A percentile compares a stretch with the other conserved stretches of the same genome.
Evolutionary conservation across 2,888 invertebrate genomes (phyloP).

Genomic region (Andrena bicolor): DNA sequence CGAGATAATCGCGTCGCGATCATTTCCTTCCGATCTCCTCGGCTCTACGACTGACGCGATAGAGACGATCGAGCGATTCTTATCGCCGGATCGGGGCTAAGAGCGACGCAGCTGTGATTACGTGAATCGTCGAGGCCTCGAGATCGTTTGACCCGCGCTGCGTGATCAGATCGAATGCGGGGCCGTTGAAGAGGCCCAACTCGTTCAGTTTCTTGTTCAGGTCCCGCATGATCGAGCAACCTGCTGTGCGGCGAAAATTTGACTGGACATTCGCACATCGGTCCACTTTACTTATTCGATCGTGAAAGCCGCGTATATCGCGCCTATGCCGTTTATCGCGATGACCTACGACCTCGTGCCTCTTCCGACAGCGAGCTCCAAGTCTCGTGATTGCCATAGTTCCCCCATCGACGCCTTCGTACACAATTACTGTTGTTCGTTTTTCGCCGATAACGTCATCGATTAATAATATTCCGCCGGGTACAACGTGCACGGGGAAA

Average conservation of each 20-base stretch:
- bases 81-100: not conserved
- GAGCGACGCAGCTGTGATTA: slow-evolving; percentile 42
- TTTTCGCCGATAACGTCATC: not conserved
- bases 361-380: slow-evolving; percentile 18
- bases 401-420: not conserved
- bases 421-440: too few species aligned
- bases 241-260: slow-evolving; percentile 4
- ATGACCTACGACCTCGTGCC: slow-evolving; percentile 45
- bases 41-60: not conserved
- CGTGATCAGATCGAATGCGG: slow-evolving; percentile 7
- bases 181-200: slow-evolving; percentile 8
- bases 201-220: slow-evolving; percentile 42
- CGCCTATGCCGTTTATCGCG: slow-evolving; percentile 38
- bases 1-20: slow-evolving; percentile 12
- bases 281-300: slow-evolving; percentile 39
- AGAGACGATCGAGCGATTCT: not conserved
- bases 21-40: not conserved
- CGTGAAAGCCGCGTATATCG: slow-evolving; percentile 18
- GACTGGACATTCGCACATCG: slow-evolving; percentile 34
- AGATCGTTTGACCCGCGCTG: not conserved
- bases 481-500: not conserved
- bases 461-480: slow-evolving; percentile 31
- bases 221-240: slow-evolving; percentile 40
- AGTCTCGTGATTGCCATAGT: slow-evolving; percentile 50
- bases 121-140: slow-evolving; percentile 25